Evolutionary conservation across 2,797 vertebrate species (phyloP).

Genomic region (Meriones psammophilus): DNA sequence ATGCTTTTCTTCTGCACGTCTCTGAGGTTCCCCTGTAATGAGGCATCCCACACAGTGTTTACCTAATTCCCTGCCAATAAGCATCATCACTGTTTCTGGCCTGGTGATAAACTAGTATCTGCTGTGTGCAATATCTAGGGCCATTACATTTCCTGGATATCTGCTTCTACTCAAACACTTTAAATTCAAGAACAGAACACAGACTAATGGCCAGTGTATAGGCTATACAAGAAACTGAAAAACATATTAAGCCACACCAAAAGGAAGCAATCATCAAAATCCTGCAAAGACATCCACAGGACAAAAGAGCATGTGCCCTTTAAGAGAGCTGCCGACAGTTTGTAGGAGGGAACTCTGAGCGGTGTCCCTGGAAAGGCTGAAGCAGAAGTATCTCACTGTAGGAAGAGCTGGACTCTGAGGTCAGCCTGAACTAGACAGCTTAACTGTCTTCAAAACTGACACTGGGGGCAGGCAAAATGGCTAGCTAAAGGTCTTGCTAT

Average conservation of each 20-base stretch:
- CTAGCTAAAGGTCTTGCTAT: neutral
- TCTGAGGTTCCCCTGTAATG: conserved; percentile 28
- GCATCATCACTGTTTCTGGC: neutral
- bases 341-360: neutral
- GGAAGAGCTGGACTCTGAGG: neutral
- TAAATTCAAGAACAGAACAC: conserved; percentile 42
- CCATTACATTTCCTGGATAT: conserved; percentile 48
- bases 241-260: conserved; percentile 7
- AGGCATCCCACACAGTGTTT: neutral
- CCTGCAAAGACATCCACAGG: conserved; percentile 10
- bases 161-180: conserved; percentile 51
- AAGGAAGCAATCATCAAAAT: conserved; percentile 58
- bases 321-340: neutral
- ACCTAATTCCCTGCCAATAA: neutral
- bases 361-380: too few relatives aligned
- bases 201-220: conserved; percentile 35
- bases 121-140: neutral
- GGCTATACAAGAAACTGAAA: conserved; percentile 38
- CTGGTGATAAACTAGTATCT: conserved; percentile 32
- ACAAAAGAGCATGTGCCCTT: conserved; percentile 29
- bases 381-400: neutral
- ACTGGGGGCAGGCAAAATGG: neutral
- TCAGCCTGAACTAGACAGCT: neutral
- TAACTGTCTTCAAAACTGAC: neutral
- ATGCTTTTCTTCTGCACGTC: neutral